Evolutionary conservation across 2,888 invertebrate species (phyloP), one percentile per base, ranked within the genome.

Genomic region (Xestia ashworthii): DNA sequence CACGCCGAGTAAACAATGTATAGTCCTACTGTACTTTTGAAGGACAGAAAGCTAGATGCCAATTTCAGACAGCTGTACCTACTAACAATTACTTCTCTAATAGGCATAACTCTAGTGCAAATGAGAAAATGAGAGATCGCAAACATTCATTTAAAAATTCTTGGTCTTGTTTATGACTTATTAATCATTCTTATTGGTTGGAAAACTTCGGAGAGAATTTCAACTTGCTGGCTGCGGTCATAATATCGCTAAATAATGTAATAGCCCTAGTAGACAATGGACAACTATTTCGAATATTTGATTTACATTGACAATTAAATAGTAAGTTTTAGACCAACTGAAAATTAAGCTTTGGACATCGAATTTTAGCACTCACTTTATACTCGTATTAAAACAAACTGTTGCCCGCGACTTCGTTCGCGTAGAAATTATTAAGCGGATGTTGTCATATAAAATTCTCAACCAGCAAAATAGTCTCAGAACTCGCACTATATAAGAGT

Each of bases 241-340:
- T 71, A n/a, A 58, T 74, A 74, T 74, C 16, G 9, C 50, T 25
- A 58, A 71, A 67, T 81, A 71, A 55, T 50, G 44, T n/a, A 58
- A 77, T 60, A 70, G 66, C 22, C 79, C 71, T 58, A 50, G n/a
- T 32, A 79, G 55, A 82, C 81, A 78, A 81, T 82, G 71, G 68
- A 68, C 65, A 78, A 73, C 72, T 74, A 83, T 88, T 83, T 77
- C 46, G 44, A 65, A 80, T 75, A 64, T 64, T 81, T 68, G 73
- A 83, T 76, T 76, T 82, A 76, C 70, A 68, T 68, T 71, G 64
- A 81, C 73, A 71, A 44, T 76, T 83, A 16, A 67, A 64, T 76
- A 72, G 32, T 73, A 66, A 69, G 44, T 65, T 64, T 14, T 32
- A 25, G 25, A 69, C 44, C 14, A 25, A 8, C 25, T 22, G 70